phyloP scores from a whole-genome alignment of 1,140 invertebrate genomes.

The Ctenoplectra terminalis region DNA sequence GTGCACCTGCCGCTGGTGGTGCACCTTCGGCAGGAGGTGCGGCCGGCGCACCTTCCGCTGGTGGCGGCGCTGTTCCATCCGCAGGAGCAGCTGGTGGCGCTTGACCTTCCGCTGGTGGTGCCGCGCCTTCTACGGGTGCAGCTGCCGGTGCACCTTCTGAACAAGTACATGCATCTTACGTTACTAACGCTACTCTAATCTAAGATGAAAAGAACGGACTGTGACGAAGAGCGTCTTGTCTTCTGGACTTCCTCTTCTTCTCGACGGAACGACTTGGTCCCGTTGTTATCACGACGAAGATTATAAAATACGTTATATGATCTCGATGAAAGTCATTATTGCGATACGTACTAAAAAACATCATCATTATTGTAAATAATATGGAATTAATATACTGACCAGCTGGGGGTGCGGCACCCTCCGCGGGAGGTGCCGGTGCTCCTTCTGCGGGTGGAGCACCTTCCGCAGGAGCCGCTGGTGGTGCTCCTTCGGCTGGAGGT shows the following conservation, averaged over 20 bases:
- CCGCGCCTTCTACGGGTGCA: conserved; percentile 74
- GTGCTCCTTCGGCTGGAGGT: conserved; percentile 72
- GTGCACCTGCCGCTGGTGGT: conserved; percentile 67
- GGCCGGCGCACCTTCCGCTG: conserved; percentile 76
- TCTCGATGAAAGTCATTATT: neutral
- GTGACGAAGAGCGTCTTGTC: neutral
- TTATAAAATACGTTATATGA: neutral
- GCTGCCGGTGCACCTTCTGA: conserved; percentile 72
- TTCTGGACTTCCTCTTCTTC: neutral
- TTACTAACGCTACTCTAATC: conserved; percentile 29
- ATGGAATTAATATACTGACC: conserved; percentile 4
- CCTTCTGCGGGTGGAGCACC: conserved; percentile 75
- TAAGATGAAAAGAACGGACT: neutral
- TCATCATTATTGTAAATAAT: neutral
- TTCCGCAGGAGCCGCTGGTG: conserved; percentile 65
- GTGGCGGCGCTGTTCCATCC: conserved; percentile 71
- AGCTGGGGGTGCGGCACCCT: conserved; percentile 62
- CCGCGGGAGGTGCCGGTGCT: conserved; percentile 65
- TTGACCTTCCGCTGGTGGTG: conserved; percentile 63
- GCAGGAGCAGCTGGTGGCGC: conserved; percentile 65
- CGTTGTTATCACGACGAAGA: conserved; percentile 3
- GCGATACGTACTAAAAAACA: neutral
- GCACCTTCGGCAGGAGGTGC: conserved; percentile 72
- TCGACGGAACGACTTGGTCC: neutral
- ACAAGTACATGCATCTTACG: conserved; percentile 33